Conservation (phyloP, 64 coral and sea anemone genomes). For the Montipora cactus region DNA sequence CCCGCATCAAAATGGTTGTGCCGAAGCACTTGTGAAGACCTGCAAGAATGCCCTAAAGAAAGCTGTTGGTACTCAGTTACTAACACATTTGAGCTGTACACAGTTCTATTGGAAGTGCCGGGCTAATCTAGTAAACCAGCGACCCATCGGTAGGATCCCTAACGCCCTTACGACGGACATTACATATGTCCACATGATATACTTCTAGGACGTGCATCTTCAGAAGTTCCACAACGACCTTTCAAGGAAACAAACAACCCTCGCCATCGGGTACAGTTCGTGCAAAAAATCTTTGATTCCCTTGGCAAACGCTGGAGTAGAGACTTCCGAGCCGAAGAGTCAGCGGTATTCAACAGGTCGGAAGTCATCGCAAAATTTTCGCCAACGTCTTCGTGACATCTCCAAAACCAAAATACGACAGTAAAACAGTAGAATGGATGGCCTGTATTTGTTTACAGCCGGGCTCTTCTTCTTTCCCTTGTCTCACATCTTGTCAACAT, state of each 20-base stretch:
- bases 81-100: conserved; percentile 59
- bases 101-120: conserved; percentile 14
- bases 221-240: conserved; percentile 56
- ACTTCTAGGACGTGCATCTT: conserved; percentile 8
- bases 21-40: conserved; percentile 30
- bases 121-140: conserved; percentile 36
- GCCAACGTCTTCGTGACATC: background rate
- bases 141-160: conserved; percentile 38
- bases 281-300: background rate
- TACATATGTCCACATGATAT: conserved; percentile 57
- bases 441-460: conserved; percentile 57
- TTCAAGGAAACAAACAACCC: conserved; percentile 42
- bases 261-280: conserved; percentile 11
- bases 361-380: background rate
- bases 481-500: conserved; percentile 70
- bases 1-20: conserved; percentile 22
- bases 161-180: conserved; percentile 39
- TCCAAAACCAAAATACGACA: background rate
- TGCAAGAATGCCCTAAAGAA: conserved; percentile 50
- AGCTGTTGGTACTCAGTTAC: conserved; percentile 21
- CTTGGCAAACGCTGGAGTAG: background rate
- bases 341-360: background rate
- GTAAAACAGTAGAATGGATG: conserved; percentile 5
- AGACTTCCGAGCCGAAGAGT: background rate
- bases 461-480: conserved; percentile 81